A percentile compares a stretch with the other conserved stretches of the same genome.
phyloP scores from a whole-genome alignment of 2,113 vertebrate genomes.

The Sebastes fasciatus region DNA sequence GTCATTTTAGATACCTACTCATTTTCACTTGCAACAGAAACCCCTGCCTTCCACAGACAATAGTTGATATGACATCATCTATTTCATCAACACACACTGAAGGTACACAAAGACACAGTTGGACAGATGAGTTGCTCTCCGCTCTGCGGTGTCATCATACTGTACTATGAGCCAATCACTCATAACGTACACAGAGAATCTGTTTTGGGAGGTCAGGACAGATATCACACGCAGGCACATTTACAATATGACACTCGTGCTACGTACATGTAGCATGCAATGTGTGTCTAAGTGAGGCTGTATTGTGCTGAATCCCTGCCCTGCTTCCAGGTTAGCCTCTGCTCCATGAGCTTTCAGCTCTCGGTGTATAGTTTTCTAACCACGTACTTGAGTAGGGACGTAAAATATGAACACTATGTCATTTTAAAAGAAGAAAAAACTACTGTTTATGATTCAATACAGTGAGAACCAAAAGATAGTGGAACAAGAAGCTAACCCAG shows the following conservation, averaged over 20 bases:
- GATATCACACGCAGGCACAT: constrained; percentile 74
- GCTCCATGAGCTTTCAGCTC: constrained; percentile 51
- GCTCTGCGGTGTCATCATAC: constrained; percentile 36
- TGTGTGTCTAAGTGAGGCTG: constrained; percentile 22
- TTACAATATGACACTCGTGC: constrained; percentile 76
- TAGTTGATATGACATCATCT: background rate
- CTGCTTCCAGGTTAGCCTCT: constrained; percentile 58
- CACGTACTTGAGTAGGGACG: background rate
- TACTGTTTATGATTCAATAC: background rate
- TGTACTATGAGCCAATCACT: constrained; percentile 47
- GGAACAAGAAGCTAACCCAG: constrained; percentile 61
- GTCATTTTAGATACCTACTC: background rate
- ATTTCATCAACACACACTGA: constrained; percentile 37
- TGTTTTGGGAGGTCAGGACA: constrained; percentile 56
- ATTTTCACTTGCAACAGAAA: background rate
- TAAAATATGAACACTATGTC: background rate
- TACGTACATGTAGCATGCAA: constrained; percentile 86
- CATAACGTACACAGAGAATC: constrained; percentile 2
- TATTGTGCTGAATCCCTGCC: constrained; percentile 18
- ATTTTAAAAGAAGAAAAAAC: background rate
- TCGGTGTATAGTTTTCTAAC: background rate
- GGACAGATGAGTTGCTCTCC: constrained; percentile 47
- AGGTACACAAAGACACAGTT: constrained; percentile 56
- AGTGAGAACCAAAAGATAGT: constrained; percentile 25
- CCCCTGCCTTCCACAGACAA: background rate